Percentiles rank a stretch among this genome's conserved stretches.
These are phyloP conservation scores for Clarias pachynema DNA, from an alignment of 2,797 vertebrate genomes.

Conservation along the genomic window DNA sequence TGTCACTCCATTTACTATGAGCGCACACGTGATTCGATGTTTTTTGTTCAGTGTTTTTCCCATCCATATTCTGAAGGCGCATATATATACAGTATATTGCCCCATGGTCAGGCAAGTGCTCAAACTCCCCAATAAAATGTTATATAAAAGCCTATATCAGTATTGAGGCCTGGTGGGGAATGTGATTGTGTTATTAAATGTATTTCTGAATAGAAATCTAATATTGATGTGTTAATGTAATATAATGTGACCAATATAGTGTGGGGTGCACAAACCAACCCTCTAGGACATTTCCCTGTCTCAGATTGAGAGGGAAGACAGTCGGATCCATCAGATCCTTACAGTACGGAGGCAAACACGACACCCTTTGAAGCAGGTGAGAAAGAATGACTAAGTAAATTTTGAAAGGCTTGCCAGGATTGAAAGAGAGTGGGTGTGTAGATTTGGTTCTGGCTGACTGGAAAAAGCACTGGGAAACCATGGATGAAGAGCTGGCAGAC, in stretches of 20 bases:
- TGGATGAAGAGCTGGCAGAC: conserved; percentile 14
- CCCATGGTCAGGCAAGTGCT: not conserved
- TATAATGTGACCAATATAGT: not conserved
- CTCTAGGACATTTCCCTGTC: not conserved
- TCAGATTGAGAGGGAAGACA: not conserved
- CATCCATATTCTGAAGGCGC: not conserved
- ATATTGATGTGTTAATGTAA: not conserved
- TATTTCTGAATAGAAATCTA: not conserved
- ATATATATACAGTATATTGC: not conserved
- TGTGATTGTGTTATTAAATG: not conserved
- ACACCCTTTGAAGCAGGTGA: conserved; percentile 16
- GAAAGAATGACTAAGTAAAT: conserved; percentile 13
- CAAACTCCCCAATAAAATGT: not conserved
- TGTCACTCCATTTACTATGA: not conserved
- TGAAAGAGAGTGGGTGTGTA: conserved; percentile 20
- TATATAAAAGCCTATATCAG: not conserved
- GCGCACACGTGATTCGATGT: not conserved
- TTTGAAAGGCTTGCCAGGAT: conserved; percentile 11
- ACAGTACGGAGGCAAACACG: not conserved
- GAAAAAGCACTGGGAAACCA: not conserved
- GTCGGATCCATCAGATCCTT: not conserved
- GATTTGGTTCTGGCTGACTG: conserved; percentile 15
- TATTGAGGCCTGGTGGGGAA: not conserved
- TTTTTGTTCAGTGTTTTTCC: not conserved
- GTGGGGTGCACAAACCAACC: not conserved